Evolutionary conservation across 2,113 vertebrate species (phyloP).

Genomic region (Oreochromis tanganicae): DNA sequence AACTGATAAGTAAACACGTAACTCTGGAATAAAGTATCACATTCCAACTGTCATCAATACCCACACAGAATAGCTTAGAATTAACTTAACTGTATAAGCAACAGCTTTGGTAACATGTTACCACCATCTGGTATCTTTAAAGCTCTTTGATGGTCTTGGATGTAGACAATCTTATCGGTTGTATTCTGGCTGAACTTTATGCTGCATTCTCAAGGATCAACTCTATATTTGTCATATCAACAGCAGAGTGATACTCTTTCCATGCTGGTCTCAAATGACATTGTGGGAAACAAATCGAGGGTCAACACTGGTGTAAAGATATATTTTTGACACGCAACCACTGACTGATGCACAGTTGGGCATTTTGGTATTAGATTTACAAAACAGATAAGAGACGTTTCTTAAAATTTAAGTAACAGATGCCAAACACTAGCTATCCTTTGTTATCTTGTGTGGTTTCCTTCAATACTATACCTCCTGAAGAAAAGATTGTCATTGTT

Average conservation of each 20-base stretch:
- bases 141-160: slow-evolving; percentile 24
- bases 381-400: background rate
- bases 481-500: background rate
- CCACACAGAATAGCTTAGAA: slow-evolving; percentile 6
- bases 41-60: slow-evolving; percentile 18
- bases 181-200: slow-evolving; percentile 66
- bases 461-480: background rate
- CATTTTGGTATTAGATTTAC: background rate
- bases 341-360: background rate
- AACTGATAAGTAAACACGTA: slow-evolving; percentile 38
- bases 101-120: slow-evolving; percentile 8
- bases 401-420: background rate
- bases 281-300: slow-evolving; percentile 60
- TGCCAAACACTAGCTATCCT: background rate
- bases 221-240: slow-evolving; percentile 74
- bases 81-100: background rate
- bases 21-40: slow-evolving; percentile 36
- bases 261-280: slow-evolving; percentile 62
- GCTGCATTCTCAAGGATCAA: slow-evolving; percentile 56
- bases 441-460: background rate
- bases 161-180: slow-evolving; percentile 46
- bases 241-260: slow-evolving; percentile 63
- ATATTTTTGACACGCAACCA: slow-evolving; percentile 52
- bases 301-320: slow-evolving; percentile 46
- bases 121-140: slow-evolving; percentile 29